A percentile compares a stretch with the other conserved stretches of the same genome.
phyloP scores from a whole-genome alignment of 2,113 vertebrate genomes.

The Clarias macrocephalus region DNA sequence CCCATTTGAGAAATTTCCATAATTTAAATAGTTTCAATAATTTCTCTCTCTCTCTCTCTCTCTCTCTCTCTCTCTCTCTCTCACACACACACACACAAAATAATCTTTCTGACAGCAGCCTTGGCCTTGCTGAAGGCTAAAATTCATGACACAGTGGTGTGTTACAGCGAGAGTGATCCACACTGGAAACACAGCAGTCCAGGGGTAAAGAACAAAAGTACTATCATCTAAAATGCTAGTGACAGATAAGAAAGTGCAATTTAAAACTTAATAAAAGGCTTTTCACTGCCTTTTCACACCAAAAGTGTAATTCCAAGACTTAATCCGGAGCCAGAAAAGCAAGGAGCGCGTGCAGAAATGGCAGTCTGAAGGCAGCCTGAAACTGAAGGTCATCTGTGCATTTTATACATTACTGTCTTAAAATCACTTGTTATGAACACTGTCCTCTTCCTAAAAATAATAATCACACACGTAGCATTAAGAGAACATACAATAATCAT shows the following conservation, averaged over 20 bases:
- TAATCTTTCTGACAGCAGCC: background rate
- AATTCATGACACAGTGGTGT: conserved; percentile 13
- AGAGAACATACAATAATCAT: no score
- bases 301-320: background rate
- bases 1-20: conserved; percentile 33
- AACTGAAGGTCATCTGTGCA: background rate
- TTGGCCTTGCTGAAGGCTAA: conserved; percentile 30
- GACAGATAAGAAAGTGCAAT: no score
- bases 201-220: background rate
- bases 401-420: background rate
- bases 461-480: no score
- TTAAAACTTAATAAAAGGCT: background rate
- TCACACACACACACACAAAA: background rate
- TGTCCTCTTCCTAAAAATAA: no score
- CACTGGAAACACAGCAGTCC: background rate
- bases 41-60: background rate
- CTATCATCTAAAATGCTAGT: background rate
- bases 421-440: background rate
- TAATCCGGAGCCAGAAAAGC: background rate
- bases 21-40: conserved; percentile 6
- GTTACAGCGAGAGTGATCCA: conserved; percentile 8
- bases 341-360: background rate
- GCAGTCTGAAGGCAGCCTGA: no score
- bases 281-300: background rate
- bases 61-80: background rate